Conservation (phyloP, 1,140 invertebrate genomes). For the Pseudomyrmex sp. region DNA sequence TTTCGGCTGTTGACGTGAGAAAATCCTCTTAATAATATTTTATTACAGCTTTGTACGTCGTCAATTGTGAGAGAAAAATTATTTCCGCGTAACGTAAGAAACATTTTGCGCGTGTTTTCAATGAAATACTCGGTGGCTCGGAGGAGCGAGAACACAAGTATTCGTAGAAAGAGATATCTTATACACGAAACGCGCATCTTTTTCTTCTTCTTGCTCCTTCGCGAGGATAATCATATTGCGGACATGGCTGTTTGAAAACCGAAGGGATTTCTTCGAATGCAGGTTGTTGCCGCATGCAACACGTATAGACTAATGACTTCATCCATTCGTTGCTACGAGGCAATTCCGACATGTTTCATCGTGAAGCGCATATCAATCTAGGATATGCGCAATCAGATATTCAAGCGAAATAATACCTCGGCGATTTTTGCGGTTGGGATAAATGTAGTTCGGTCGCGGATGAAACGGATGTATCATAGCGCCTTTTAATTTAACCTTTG, state of each 20-base stretch:
- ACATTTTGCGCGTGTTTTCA: too few relatives aligned
- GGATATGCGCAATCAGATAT: constrained; percentile 9
- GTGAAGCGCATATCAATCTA: constrained; percentile 18
- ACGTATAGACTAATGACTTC: constrained; percentile 27
- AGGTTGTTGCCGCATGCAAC: constrained; percentile 11
- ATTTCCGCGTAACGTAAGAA: too few relatives aligned
- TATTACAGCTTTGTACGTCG: too few relatives aligned
- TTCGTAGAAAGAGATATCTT: not conserved
- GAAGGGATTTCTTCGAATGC: constrained; percentile 12
- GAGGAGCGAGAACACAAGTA: too few relatives aligned
- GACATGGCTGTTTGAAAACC: not conserved
- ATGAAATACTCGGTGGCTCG: too few relatives aligned
- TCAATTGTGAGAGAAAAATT: too few relatives aligned
- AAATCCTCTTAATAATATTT: too few relatives aligned
- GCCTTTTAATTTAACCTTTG: not conserved
- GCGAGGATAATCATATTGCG: constrained; percentile 7
- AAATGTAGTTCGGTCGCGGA: constrained; percentile 18
- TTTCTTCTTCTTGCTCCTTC: not conserved
- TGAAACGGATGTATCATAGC: not conserved
- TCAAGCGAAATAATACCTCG: constrained; percentile 2
- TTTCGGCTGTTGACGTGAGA: too few relatives aligned
- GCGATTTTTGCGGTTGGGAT: constrained; percentile 14
- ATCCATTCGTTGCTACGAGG: constrained; percentile 13
- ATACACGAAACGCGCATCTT: not conserved
- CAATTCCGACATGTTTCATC: constrained; percentile 14